Base-by-base conservation (phyloP, 1,140 invertebrate species). In the Drosophila ananassae region DNA sequence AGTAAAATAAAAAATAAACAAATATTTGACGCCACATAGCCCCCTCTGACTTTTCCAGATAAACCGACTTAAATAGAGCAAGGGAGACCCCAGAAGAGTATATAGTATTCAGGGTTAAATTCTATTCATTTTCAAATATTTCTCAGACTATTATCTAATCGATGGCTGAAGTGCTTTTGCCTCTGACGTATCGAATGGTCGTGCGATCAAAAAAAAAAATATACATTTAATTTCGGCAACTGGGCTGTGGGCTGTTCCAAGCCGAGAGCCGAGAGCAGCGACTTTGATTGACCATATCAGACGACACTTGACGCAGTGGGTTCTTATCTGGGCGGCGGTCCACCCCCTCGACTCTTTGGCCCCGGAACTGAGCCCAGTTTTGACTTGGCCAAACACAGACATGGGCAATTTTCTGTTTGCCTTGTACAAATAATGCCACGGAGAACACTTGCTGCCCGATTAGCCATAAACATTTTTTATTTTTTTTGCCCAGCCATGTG, bases 241-340 rank as follows among this genome's bases (percentile, higher is more conserved):
- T 64, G 21, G 22, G 13, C 37, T 48, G 25, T 51, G 13, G 44
- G 22, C n/a, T n/a, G 41, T 28, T 17, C 6, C 48, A 17, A 53
- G 46, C 39, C 3, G 46, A 17, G 17, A 50, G 52, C 13, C 5
- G 46, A 50, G 62, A 37, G 48, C 54, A 58, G 39, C 54, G 41
- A 66, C 52, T 39, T 66, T 74, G 52, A 39, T 53, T 72, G 74
- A 82, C 69, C 82, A 85, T 87, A 76, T 87, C 74, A 72, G 63
- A 41, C 80, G 82, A 39, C 71, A 82, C 62, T 79, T 85, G 82
- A 56, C 82, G 83, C 82, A 87, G 62, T 69, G 32, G n/a, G 28
- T 17, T 34, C 81, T 89, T 85, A 85, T 85, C 82, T 87, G 30
- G 41, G 73, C 66, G 21, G 69, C 57, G 51, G 55, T 53, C 53